Conservation (phyloP, 2,113 vertebrate species). For the Climacteris rufus region DNA sequence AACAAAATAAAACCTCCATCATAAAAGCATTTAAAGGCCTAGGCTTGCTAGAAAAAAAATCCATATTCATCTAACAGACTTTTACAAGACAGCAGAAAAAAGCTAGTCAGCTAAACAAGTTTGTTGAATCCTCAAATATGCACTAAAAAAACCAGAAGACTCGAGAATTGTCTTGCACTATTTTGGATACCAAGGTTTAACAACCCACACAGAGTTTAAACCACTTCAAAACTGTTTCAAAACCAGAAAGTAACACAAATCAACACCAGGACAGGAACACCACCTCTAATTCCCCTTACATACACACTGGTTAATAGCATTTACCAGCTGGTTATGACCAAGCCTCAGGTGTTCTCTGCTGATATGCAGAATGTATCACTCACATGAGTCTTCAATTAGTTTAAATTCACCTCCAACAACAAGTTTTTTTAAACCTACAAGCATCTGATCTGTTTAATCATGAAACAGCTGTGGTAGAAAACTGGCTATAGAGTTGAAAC, state of each 20-base stretch:
- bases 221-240: neutral
- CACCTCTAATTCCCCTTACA: neutral
- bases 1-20: neutral
- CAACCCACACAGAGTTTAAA: neutral
- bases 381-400: neutral
- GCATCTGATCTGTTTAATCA: neutral
- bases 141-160: neutral
- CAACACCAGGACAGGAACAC: neutral
- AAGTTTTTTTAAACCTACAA: neutral
- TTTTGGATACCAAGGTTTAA: neutral
- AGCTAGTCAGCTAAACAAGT: neutral
- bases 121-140: neutral
- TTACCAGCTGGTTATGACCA: neutral
- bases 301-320: neutral
- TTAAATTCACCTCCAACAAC: neutral
- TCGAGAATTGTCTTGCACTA: neutral
- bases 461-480: neutral
- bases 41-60: neutral
- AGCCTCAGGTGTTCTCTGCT: neutral
- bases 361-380: neutral
- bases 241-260: neutral
- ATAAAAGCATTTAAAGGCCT: neutral
- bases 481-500: neutral
- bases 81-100: neutral
- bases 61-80: neutral